Conservation (phyloP, 2,888 invertebrate genomes). For the Syrphus vitripennis region DNA sequence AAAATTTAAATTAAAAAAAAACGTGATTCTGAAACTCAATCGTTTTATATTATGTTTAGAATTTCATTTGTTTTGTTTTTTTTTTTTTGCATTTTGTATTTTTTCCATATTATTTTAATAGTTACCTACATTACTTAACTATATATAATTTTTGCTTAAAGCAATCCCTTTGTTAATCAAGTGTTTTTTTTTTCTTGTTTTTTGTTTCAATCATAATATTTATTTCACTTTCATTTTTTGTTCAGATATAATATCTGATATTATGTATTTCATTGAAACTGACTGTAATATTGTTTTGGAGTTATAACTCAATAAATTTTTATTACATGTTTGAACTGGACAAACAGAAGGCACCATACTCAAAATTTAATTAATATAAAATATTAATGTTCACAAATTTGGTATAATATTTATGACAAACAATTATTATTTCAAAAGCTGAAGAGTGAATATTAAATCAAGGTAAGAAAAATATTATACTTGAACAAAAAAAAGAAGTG, state of each 20-base stretch:
- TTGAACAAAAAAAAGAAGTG: too few relatives aligned
- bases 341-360: neutral
- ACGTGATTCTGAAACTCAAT: slow-evolving; percentile 4
- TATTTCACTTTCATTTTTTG: slow-evolving; percentile 15
- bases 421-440: too few relatives aligned
- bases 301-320: neutral
- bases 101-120: slow-evolving; percentile 24
- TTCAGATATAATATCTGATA: neutral
- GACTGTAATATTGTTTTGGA: neutral
- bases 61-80: neutral
- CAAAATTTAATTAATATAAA: too few relatives aligned
- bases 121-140: neutral
- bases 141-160: slow-evolving; percentile 29
- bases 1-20: slow-evolving; percentile 15
- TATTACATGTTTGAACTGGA: neutral
- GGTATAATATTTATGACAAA: too few relatives aligned
- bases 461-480: too few relatives aligned
- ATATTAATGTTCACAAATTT: too few relatives aligned
- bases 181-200: neutral
- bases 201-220: slow-evolving; percentile 12
- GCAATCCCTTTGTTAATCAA: slow-evolving; percentile 29
- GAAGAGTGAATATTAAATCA: too few relatives aligned
- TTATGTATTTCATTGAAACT: neutral
- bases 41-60: neutral
- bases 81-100: neutral